Evolutionary conservation across 2,113 vertebrate genomes (phyloP).

Genomic region (Hydrochoerus hydrochaeris): DNA sequence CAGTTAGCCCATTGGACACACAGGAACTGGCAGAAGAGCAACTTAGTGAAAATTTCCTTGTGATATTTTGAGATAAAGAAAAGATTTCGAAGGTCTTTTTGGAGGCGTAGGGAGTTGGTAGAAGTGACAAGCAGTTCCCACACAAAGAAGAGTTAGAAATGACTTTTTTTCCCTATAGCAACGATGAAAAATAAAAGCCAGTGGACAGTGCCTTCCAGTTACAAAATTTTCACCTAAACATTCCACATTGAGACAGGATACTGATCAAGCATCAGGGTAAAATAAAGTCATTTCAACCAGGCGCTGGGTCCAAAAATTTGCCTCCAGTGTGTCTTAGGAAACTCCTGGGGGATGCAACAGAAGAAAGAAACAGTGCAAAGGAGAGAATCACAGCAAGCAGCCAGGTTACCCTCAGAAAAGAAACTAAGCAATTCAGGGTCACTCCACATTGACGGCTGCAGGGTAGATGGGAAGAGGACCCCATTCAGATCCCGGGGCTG

Average conservation of each 20-base stretch:
- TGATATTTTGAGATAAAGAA: not conserved
- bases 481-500: fast-evolving
- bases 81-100: not conserved
- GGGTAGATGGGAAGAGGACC: not conserved
- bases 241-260: not conserved
- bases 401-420: not conserved
- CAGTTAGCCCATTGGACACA: not conserved
- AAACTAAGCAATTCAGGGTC: fast-evolving
- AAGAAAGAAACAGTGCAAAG: not conserved
- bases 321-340: not conserved
- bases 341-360: not conserved
- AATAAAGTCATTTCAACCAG: not conserved
- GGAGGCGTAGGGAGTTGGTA: not conserved
- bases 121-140: not conserved
- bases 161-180: not conserved
- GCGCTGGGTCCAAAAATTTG: not conserved
- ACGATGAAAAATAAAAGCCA: not conserved
- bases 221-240: not conserved
- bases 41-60: not conserved
- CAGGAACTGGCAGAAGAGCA: not conserved
- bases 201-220: not conserved
- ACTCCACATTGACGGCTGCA: fast-evolving
- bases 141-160: not conserved
- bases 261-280: not conserved
- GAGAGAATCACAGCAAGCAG: not conserved